phyloP scores from a whole-genome alignment of 2,888 invertebrate genomes.

The Spodoptera littoralis region DNA sequence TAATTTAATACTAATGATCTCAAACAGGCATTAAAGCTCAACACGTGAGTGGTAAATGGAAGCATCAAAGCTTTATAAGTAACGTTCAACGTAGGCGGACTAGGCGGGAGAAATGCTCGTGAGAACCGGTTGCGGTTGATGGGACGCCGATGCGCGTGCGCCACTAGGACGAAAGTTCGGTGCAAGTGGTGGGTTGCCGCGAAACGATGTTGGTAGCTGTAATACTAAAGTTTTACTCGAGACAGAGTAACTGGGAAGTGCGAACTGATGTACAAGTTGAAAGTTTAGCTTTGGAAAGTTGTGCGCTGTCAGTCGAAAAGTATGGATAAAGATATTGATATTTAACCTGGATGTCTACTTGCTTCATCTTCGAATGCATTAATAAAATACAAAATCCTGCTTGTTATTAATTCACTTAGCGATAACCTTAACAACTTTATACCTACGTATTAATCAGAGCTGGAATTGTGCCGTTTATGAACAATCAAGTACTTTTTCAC shows the following conservation, averaged over 20 bases:
- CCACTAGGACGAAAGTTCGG: slow-evolving; percentile 57
- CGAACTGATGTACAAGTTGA: slow-evolving; percentile 20
- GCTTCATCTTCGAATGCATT: too few species aligned
- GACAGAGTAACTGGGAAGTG: slow-evolving; percentile 9
- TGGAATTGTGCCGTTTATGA: slow-evolving; percentile 32
- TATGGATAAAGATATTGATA: too few species aligned
- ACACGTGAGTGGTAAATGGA: slow-evolving; percentile 38
- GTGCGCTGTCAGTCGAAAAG: too few species aligned
- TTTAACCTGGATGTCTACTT: too few species aligned
- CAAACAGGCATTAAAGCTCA: slow-evolving; percentile 37
- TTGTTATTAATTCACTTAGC: slow-evolving; percentile 19
- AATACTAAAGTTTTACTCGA: slow-evolving; percentile 20
- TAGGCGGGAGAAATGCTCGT: slow-evolving; percentile 58
- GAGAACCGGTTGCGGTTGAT: slow-evolving; percentile 68
- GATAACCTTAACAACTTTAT: slow-evolving; percentile 21
- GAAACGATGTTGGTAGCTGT: slow-evolving; percentile 17
- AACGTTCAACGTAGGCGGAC: slow-evolving; percentile 65
- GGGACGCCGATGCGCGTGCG: slow-evolving; percentile 51
- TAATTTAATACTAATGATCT: slow-evolving; percentile 27
- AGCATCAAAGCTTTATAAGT: slow-evolving; percentile 52
- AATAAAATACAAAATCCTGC: neutral
- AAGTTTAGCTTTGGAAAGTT: too few species aligned
- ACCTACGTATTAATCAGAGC: slow-evolving; percentile 11
- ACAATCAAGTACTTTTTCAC: slow-evolving; percentile 28
- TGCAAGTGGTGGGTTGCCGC: slow-evolving; percentile 47